phyloP scores from a whole-genome alignment of 2,113 vertebrate species.

The Peromyscus maniculatus region DNA sequence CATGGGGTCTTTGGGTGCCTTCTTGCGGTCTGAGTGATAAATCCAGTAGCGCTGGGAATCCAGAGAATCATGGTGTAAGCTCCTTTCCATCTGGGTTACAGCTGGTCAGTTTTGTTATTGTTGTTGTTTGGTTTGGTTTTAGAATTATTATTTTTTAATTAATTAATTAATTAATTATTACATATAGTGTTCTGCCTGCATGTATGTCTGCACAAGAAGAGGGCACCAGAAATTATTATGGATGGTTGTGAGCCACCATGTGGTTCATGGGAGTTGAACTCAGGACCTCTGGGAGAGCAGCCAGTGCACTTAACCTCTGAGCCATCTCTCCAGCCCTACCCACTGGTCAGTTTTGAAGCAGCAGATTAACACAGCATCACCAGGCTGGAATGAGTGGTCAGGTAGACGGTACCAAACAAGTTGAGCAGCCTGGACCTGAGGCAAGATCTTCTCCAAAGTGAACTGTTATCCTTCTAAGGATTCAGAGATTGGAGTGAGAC shows the following conservation, averaged over 20 bases:
- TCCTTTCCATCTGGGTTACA: background rate
- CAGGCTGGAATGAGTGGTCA: background rate
- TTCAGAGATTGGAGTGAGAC: background rate
- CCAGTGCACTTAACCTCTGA: too few relatives aligned
- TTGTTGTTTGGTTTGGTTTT: too few relatives aligned
- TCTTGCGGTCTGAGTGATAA: background rate
- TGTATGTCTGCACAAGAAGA: too few relatives aligned
- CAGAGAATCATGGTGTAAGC: background rate
- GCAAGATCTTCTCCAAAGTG: background rate
- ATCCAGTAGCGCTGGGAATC: background rate
- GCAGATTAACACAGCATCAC: background rate
- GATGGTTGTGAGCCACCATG: too few relatives aligned
- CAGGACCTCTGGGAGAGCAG: too few relatives aligned
- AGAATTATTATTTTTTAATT: too few relatives aligned
- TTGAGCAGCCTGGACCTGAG: background rate
- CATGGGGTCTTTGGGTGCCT: background rate
- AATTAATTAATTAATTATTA: too few relatives aligned
- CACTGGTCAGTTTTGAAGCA: background rate
- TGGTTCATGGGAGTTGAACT: too few relatives aligned
- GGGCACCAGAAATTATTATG: too few relatives aligned
- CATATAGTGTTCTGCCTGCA: too few relatives aligned
- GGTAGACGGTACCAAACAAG: background rate
- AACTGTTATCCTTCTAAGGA: background rate
- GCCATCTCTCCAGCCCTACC: too few relatives aligned
- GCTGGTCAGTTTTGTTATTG: background rate